Percentiles rank a stretch among this genome's conserved stretches.
Conservation (phyloP, 2,888 invertebrate genomes). For the Nebria brevicollis region DNA sequence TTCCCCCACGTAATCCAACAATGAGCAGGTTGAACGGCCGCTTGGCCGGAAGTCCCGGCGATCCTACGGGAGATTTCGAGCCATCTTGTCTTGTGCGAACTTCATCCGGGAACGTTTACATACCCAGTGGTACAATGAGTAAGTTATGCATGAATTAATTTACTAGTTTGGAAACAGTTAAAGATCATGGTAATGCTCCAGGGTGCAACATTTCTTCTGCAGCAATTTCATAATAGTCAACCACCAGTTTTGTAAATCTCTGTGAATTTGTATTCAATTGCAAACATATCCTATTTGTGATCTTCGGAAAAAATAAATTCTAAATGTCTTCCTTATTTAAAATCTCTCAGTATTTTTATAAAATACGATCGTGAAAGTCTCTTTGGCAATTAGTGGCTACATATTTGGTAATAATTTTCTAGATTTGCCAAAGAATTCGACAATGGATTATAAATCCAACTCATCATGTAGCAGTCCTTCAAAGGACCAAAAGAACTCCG, state of each 20-base stretch:
- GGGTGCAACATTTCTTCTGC: conserved; percentile 19
- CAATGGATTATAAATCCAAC: conserved; percentile 88
- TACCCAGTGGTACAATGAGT: conserved; percentile 82
- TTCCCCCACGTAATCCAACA: conserved; percentile 90
- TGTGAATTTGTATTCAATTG: background rate
- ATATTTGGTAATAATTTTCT: conserved; percentile 57
- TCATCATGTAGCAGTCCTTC: conserved; percentile 90
- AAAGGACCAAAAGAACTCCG: conserved; percentile 74
- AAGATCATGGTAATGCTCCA: background rate
- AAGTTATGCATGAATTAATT: conserved; percentile 56
- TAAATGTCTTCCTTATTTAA: background rate
- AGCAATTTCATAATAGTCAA: background rate
- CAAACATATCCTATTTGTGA: no score
- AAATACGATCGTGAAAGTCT: background rate
- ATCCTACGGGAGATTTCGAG: conserved; percentile 79
- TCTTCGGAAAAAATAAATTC: background rate
- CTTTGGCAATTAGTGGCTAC: background rate
- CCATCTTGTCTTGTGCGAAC: conserved; percentile 91
- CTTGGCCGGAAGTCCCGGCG: conserved; percentile 81
- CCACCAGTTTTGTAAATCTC: background rate
- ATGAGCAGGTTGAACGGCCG: conserved; percentile 92
- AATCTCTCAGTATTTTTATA: background rate
- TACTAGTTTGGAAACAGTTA: background rate
- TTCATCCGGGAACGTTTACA: conserved; percentile 92
- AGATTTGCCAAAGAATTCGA: conserved; percentile 91